phyloP scores from a whole-genome alignment of 2,797 vertebrate genomes.

The Basileuterus tristriatus region DNA sequence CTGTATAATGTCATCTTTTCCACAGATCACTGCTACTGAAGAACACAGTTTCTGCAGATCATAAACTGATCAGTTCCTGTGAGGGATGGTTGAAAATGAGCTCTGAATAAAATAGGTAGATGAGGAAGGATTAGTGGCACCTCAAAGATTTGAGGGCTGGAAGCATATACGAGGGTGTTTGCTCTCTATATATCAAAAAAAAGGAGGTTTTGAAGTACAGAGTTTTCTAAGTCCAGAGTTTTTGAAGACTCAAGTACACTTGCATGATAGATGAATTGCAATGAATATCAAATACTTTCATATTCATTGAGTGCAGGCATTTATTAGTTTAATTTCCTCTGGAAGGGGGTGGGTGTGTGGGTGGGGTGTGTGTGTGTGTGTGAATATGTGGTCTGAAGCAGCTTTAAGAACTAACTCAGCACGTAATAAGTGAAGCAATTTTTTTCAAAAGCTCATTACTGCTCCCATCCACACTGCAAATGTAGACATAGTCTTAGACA shows the following conservation, averaged over 20 bases:
- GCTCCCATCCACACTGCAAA: background rate
- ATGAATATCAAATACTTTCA: background rate
- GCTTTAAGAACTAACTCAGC: background rate
- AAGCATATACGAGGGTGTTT: background rate
- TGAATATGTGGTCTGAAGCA: background rate
- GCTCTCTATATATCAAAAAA: background rate
- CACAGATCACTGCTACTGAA: background rate
- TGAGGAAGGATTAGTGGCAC: background rate
- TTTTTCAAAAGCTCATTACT: background rate
- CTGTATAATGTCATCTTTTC: background rate
- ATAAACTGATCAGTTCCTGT: background rate
- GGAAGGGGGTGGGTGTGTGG: background rate
- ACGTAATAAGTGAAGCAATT: background rate
- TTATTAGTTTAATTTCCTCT: background rate
- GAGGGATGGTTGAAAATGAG: background rate
- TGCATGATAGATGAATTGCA: background rate
- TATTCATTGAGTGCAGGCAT: background rate
- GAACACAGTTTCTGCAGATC: background rate
- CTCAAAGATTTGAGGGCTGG: background rate
- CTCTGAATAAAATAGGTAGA: background rate
- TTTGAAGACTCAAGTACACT: background rate
- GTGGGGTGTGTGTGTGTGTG: rapidly evolving
- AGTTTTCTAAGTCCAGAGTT: background rate
- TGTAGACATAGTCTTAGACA: background rate
- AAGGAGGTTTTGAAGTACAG: background rate